These are phyloP conservation scores for Nibea coibor DNA, from an alignment of 2,113 vertebrate species.

Conservation along the genomic window DNA sequence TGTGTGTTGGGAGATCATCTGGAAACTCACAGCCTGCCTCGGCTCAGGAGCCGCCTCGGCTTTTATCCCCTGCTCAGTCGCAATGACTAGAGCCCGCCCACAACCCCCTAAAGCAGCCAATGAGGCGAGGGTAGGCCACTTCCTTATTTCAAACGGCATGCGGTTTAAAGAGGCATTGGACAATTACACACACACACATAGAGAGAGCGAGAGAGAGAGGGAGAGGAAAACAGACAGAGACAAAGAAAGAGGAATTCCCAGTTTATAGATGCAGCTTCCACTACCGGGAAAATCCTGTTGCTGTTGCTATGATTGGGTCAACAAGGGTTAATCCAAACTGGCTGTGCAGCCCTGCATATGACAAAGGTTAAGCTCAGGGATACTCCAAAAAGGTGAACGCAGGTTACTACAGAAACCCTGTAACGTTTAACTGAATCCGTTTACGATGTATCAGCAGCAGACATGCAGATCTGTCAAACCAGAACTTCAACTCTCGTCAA, in stretches of 20 bases:
- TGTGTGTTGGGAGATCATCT: conserved; percentile 49
- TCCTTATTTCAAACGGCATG: conserved; percentile 71
- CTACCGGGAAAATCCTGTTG: background rate
- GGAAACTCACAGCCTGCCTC: conserved; percentile 49
- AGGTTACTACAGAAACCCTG: background rate
- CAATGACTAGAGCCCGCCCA: conserved; percentile 60
- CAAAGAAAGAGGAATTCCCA: conserved; percentile 44
- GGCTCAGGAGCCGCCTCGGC: conserved; percentile 43
- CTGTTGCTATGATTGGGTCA: conserved; percentile 8
- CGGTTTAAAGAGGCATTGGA: conserved; percentile 79
- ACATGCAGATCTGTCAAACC: background rate
- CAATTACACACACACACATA: conserved; percentile 41
- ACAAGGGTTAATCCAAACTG: background rate
- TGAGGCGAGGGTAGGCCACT: conserved; percentile 63
- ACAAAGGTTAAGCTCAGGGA: background rate
- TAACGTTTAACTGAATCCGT: no score
- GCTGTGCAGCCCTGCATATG: background rate
- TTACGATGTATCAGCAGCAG: background rate
- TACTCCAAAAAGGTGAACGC: background rate
- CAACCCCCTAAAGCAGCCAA: conserved; percentile 71
- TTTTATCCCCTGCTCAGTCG: conserved; percentile 60
- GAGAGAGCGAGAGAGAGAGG: background rate
- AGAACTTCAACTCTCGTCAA: background rate
- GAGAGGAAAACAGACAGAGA: conserved; percentile 1
- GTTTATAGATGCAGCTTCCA: background rate